phyloP scores from a whole-genome alignment of 2,797 vertebrate species.

The Syngnathus acus region DNA sequence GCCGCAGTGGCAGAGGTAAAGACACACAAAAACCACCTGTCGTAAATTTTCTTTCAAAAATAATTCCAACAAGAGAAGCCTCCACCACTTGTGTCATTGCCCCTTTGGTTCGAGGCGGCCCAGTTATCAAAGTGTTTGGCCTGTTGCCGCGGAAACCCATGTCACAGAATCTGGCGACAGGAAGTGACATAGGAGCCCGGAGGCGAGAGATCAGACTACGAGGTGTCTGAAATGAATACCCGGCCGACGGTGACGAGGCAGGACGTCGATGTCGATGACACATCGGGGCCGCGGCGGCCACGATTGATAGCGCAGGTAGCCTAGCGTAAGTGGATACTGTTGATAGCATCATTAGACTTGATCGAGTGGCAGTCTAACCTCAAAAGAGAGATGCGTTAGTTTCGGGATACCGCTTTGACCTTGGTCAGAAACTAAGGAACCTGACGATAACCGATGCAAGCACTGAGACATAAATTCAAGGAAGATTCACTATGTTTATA shows the following conservation, averaged over 20 bases:
- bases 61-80: background rate
- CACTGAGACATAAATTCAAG: background rate
- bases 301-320: constrained; percentile 7
- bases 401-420: background rate
- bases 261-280: constrained; percentile 46
- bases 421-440: too few relatives aligned
- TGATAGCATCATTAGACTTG: constrained; percentile 26
- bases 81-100: background rate
- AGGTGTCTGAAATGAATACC: constrained; percentile 65
- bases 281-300: constrained; percentile 15
- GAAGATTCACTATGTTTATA: background rate
- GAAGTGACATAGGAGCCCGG: constrained; percentile 64
- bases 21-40: background rate
- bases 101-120: background rate
- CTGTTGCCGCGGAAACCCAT: constrained; percentile 38
- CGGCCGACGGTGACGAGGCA: constrained; percentile 38
- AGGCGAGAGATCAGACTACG: constrained; percentile 46
- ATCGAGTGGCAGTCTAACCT: constrained; percentile 9
- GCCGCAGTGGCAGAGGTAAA: constrained; percentile 97
- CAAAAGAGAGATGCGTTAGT: background rate
- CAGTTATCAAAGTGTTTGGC: constrained; percentile 7
- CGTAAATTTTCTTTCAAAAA: background rate
- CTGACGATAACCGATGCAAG: too few relatives aligned
- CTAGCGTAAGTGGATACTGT: constrained; percentile 21
- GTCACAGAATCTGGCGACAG: constrained; percentile 62